These are phyloP conservation scores for Mythimna loreyi DNA, from an alignment of 2,888 invertebrate species.

Conservation along the genomic window DNA sequence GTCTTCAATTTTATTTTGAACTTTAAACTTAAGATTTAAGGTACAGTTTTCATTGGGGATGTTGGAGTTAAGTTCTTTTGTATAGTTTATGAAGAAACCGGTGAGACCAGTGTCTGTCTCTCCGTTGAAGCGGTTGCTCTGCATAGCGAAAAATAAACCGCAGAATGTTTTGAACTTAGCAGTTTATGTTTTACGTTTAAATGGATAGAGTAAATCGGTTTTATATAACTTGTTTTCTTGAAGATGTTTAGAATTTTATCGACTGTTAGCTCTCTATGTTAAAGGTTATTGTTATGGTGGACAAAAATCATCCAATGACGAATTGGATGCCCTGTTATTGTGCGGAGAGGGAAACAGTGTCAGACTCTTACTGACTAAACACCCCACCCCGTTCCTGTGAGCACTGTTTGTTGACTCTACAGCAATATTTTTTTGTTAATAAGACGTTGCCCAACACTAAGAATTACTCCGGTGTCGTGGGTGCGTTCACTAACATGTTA, in stretches of 20 bases:
- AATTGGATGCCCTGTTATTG: no score
- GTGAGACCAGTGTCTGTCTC: slow-evolving; percentile 83
- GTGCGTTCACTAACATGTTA: no score
- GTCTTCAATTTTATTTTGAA: background rate
- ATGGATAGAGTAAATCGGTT: slow-evolving; percentile 29
- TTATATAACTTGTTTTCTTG: background rate
- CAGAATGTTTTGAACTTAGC: slow-evolving; percentile 73
- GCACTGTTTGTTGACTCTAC: no score
- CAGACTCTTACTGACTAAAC: no score
- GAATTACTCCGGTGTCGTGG: no score
- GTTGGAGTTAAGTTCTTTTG: slow-evolving; percentile 62
- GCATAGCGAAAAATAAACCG: slow-evolving; percentile 83
- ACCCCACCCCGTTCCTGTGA: no score
- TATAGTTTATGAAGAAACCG: slow-evolving; percentile 72
- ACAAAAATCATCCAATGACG: no score
- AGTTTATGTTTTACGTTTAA: slow-evolving; percentile 19
- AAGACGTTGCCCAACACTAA: no score
- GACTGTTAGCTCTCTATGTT: background rate
- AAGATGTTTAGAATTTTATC: background rate
- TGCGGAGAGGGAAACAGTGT: no score
- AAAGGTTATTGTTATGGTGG: no score
- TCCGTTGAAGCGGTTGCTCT: slow-evolving; percentile 74
- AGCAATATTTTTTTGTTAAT: no score
- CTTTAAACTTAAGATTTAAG: slow-evolving; percentile 37
- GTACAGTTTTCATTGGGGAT: slow-evolving; percentile 50